These are phyloP conservation scores for Tetrax tetrax DNA, from an alignment of 2,113 vertebrate genomes.

Conservation along the genomic window DNA sequence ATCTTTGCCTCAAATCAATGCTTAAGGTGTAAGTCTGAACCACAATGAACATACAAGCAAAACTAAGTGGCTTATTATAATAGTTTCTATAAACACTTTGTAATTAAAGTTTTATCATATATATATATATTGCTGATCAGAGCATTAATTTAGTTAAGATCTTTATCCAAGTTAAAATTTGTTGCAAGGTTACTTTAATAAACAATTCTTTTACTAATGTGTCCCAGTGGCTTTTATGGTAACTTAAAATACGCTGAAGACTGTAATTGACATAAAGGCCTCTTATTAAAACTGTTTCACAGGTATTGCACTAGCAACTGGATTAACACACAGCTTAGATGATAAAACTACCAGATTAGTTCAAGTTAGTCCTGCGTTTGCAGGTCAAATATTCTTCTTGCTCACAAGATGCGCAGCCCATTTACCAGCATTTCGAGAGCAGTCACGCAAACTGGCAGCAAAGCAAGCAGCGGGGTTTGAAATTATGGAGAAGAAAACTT, in stretches of 20 bases:
- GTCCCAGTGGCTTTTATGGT: conserved; percentile 7
- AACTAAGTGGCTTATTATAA: conserved; percentile 9
- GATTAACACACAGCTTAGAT: neutral
- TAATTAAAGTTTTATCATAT: conserved; percentile 57
- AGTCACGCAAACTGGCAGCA: neutral
- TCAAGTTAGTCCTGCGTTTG: neutral
- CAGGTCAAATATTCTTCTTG: neutral
- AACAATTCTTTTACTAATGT: conserved; percentile 20
- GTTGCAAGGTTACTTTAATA: conserved; percentile 33
- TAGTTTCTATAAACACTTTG: conserved; percentile 37
- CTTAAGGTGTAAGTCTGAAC: neutral
- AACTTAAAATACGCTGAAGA: conserved; percentile 36
- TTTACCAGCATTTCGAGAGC: neutral
- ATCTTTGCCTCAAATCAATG: neutral
- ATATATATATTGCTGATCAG: conserved; percentile 17
- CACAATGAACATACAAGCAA: neutral
- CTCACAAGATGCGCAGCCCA: neutral
- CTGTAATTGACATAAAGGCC: neutral
- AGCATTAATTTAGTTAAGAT: conserved; percentile 32
- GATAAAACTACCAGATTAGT: conserved; percentile 7
- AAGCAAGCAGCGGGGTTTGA: neutral
- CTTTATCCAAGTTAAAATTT: conserved; percentile 26
- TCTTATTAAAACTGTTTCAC: conserved; percentile 26
- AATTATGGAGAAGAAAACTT: conserved; percentile 7
- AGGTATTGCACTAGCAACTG: neutral